Evolutionary conservation across 2,888 invertebrate species (phyloP).

Genomic region (Ethmia dodecea): DNA sequence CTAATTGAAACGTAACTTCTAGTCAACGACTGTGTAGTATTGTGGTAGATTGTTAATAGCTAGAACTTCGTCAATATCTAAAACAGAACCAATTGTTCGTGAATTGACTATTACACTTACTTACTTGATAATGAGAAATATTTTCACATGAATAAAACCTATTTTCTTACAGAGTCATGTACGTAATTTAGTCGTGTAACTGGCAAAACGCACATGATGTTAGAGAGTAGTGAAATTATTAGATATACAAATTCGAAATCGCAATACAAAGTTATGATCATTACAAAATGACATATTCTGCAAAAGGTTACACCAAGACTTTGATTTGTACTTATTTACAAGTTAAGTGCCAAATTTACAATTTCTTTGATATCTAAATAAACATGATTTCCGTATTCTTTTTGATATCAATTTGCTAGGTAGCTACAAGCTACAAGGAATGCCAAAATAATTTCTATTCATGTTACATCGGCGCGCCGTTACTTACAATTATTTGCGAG

Average conservation of each 20-base stretch:
- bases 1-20: slow-evolving; percentile 31
- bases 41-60: slow-evolving; percentile 53
- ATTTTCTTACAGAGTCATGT: slow-evolving; percentile 70
- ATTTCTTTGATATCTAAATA: no score
- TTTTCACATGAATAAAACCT: slow-evolving; percentile 70
- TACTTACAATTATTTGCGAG: no score
- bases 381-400: no score
- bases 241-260: slow-evolving; percentile 29
- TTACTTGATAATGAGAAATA: slow-evolving; percentile 52
- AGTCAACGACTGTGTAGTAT: slow-evolving; percentile 63
- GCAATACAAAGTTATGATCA: slow-evolving; percentile 16
- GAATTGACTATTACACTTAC: slow-evolving; percentile 60
- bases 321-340: no score
- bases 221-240: slow-evolving; percentile 39
- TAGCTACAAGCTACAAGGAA: no score
- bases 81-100: slow-evolving; percentile 56
- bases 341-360: slow-evolving; percentile 70
- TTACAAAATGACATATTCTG: background rate
- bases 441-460: no score
- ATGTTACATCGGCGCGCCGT: no score
- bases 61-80: slow-evolving; percentile 52
- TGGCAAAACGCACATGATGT: slow-evolving; percentile 64
- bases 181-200: slow-evolving; percentile 60
- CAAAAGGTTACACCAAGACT: no score
- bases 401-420: no score